Base-by-base conservation (phyloP, 2,797 vertebrate genomes). In the Sebastes iracundus region DNA sequence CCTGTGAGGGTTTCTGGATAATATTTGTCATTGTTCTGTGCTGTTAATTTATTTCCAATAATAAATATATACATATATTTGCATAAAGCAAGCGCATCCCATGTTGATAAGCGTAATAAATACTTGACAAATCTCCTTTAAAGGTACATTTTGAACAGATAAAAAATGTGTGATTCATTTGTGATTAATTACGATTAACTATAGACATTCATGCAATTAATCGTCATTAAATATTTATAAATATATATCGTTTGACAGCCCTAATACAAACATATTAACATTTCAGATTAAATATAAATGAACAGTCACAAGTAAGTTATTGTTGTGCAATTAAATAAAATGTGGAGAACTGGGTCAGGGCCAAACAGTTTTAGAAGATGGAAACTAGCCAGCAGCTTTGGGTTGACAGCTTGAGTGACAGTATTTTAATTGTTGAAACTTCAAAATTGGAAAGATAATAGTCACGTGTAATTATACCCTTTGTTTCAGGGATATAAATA, bases 401-500 rank as follows among this genome's bases (percentile, higher is more conserved):
- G 16, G 13, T 14, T 25, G 30, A 28, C 27, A 52, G 22, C 22
- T 61, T 23, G 58, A 82, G 23, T 46, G 28, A 64, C 0, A 6
- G 5, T 22, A 22, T 64, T 30, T 25, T 66, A 56, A 65, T 53
- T 59, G 35, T 5, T 81, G n/a, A 52, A 70, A 58, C 7, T 49
- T 53, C n/a, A 30, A 61, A 66, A 46, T 4, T 72, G 27, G 7
- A 61, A 22, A n/a, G 18, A 49, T 25, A 55, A 56, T 27, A 25
- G 23, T 49, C 10, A 12, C 10, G 32, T 71, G n/a, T 16, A 52
- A 71, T 49, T 52, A 49, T 28, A 33, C 3, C 33, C 25, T 28
- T 68, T 72, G 16, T 63, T 58, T 68, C 53, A 49, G 65, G 27
- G 49, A 27, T 61, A 30, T 67, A 59, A 63, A n/a, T 52, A n/a